Base-by-base conservation (phyloP, 2,113 vertebrate species). In the Odontesthes bonariensis region DNA sequence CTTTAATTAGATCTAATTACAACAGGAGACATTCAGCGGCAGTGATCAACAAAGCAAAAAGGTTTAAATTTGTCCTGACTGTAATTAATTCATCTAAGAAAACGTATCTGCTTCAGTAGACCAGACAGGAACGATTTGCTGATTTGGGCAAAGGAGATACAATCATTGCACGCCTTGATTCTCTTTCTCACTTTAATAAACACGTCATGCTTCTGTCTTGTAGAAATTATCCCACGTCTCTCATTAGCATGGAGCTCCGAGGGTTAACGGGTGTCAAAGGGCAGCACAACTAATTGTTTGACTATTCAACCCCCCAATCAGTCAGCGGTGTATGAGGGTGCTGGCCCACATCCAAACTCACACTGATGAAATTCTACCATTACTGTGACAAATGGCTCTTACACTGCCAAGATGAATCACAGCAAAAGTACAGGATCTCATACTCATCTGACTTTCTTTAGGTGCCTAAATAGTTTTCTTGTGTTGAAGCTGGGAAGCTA, bases 211-310 rank as follows among this genome's bases (percentile, higher is more conserved):
- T 42, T 57, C 62, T 54, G 77, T 83, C 77, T 68, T 61, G 77
- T 69, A 65, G 64, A 79, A 83, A 81, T 57, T 63, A 84, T 78
- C 75, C 69, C 59, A 66, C 47, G 8, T 64, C 68, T 84, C 77
- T 87, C 89, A 88, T 89, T 90, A 89, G 70, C 22, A 40, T 9
- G n/a, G 44, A 64, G 85, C 54, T 85, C 53, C 10, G 38, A 27
- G 83, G 88, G 91, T 91, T 91, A 92, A 91, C 60, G 9, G 77
- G 74, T 85, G 88, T 90, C 85, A 85, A 47, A 57, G 75, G 60
- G 71, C 82, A 76, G 64, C 10, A 69, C 55, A 59, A 84, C 82
- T 82, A 85, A 90, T 89, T 83, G 84, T 88, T 80, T 77, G 73
- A 79, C 47, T 71, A 44, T 88, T 86, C 84, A 85, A 53, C 71